These are phyloP conservation scores for Catharus bicknelli DNA, from an alignment of 2,113 vertebrate species.

Conservation along the genomic window DNA sequence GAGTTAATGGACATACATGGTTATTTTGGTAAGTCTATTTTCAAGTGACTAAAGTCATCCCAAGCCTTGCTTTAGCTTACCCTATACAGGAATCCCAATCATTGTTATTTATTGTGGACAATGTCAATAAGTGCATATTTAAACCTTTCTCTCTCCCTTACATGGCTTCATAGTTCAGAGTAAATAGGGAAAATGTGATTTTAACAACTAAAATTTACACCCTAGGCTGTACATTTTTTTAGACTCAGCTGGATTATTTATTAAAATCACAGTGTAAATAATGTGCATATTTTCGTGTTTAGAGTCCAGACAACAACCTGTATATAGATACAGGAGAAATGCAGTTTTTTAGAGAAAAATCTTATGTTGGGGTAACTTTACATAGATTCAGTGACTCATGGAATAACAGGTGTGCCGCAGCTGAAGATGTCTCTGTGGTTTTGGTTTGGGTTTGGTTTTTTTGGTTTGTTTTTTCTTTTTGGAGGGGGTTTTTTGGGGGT, in stretches of 20 bases:
- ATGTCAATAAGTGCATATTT: neutral
- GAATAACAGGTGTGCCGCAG: neutral
- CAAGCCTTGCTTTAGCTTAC: neutral
- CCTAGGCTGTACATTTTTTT: neutral
- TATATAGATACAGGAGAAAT: neutral
- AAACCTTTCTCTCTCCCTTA: neutral
- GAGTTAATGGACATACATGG: fast-evolving
- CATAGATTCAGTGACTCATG: neutral
- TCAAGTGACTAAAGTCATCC: neutral
- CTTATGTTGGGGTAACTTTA: neutral
- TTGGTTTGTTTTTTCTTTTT: neutral
- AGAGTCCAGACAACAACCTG: neutral
- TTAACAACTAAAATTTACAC: neutral
- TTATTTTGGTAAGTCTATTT: neutral
- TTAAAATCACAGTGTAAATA: neutral
- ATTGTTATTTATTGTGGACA: neutral
- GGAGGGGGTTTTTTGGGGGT: too few species aligned
- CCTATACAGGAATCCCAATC: neutral
- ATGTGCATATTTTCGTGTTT: neutral
- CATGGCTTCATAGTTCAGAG: neutral
- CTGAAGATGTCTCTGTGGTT: neutral
- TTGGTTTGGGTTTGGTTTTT: neutral
- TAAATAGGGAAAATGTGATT: neutral
- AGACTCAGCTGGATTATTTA: neutral
- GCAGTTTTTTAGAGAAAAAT: neutral